Conservation (phyloP, 2,888 invertebrate species). For the Pachliopta kotzebuea region DNA sequence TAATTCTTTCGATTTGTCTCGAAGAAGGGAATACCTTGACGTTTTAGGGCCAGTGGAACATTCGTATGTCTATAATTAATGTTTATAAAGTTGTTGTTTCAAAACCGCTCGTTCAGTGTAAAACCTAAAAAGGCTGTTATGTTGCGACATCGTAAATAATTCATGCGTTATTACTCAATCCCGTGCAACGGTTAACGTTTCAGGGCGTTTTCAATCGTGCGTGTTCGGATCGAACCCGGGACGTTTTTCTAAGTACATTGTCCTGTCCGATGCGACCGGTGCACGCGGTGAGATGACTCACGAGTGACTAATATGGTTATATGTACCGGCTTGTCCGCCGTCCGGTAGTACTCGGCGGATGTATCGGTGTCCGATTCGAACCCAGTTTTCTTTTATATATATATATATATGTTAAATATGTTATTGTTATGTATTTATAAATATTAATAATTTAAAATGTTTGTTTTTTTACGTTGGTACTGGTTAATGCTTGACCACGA, state of each 20-base stretch:
- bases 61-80: conserved; percentile 18
- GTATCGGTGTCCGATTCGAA: conserved; percentile 12
- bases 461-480: too few relatives aligned
- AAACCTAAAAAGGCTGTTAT: conserved; percentile 41
- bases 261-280: conserved; percentile 50
- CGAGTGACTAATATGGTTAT: conserved; percentile 30
- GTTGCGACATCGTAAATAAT: conserved; percentile 77
- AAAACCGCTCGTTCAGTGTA: background rate
- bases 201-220: conserved; percentile 51
- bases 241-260: conserved; percentile 61
- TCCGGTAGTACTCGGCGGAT: conserved; percentile 9
- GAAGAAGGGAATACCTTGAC: conserved; percentile 14
- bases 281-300: conserved; percentile 34
- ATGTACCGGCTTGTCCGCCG: conserved; percentile 19
- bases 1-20: conserved; percentile 21
- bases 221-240: conserved; percentile 44
- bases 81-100: conserved; percentile 2
- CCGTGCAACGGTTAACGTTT: conserved; percentile 60
- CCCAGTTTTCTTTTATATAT: background rate
- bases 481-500: too few relatives aligned
- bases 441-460: too few relatives aligned
- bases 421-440: too few relatives aligned
- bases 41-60: conserved; percentile 21
- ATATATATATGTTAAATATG: too few relatives aligned
- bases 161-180: conserved; percentile 77